These are phyloP conservation scores for Toxotes lorentzi DNA, from an alignment of 2,797 vertebrate species.

Conservation along the genomic window DNA sequence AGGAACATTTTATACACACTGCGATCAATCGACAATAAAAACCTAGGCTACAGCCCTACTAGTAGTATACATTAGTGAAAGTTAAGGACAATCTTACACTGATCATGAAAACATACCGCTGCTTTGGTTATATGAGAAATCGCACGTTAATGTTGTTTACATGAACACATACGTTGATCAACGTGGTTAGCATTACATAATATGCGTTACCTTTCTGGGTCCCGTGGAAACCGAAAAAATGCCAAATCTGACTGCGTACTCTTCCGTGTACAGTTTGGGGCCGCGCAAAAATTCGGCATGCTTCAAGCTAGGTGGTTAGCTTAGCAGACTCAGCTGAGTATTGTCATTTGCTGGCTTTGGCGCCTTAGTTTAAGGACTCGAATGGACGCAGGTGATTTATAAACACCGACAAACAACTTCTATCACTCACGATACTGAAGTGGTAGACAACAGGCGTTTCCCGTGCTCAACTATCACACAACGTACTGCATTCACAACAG, in stretches of 20 bases:
- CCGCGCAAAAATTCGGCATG: constrained; percentile 93
- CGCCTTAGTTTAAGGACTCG: not conserved
- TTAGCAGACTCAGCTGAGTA: constrained; percentile 35
- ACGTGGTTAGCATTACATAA: not conserved
- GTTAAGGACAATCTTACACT: not conserved
- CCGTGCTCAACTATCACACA: not conserved
- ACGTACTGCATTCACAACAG: not conserved
- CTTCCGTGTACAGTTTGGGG: constrained; percentile 91
- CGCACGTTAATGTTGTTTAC: not conserved
- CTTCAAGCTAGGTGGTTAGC: constrained; percentile 69
- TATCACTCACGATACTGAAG: not conserved
- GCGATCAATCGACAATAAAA: not conserved
- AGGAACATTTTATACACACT: too few species aligned
- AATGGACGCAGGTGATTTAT: too few species aligned
- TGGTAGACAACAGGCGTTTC: not conserved
- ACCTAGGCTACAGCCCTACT: not conserved
- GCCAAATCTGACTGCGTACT: constrained; percentile 90
- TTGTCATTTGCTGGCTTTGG: constrained; percentile 12
- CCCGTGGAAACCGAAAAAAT: constrained; percentile 90
- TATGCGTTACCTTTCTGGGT: constrained; percentile 85
- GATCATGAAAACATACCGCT: not conserved
- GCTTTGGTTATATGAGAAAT: not conserved
- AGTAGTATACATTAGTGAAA: not conserved
- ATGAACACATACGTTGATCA: not conserved
- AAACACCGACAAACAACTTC: not conserved